These are phyloP conservation scores for Jacana jacana DNA, from an alignment of 2,113 vertebrate species.

Conservation along the genomic window DNA sequence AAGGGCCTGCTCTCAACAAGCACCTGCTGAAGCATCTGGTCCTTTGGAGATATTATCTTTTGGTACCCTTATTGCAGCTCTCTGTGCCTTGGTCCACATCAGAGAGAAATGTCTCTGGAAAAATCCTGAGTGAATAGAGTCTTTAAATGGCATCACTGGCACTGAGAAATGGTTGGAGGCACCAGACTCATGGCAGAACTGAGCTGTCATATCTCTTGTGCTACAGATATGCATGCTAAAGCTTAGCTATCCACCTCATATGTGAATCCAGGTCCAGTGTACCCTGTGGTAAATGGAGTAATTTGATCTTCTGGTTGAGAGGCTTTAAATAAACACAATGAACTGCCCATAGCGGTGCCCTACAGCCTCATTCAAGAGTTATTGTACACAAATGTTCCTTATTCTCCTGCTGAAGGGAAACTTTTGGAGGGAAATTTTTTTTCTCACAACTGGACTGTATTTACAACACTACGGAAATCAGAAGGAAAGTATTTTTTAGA, in stretches of 20 bases:
- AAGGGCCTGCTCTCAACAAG: no score
- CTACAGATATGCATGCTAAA: background rate
- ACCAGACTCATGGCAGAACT: background rate
- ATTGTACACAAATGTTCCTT: background rate
- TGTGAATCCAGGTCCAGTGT: background rate
- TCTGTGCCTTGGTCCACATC: background rate
- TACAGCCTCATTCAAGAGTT: background rate
- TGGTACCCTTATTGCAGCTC: background rate
- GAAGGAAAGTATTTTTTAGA: background rate
- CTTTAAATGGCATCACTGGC: background rate
- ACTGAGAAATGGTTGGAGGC: background rate
- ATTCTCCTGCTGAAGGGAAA: background rate
- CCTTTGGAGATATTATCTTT: background rate
- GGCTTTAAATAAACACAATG: background rate
- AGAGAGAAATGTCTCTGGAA: background rate
- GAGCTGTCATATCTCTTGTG: background rate
- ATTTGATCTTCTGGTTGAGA: background rate
- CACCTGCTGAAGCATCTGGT: background rate
- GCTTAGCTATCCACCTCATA: background rate
- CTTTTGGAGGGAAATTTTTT: background rate
- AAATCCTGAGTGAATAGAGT: background rate
- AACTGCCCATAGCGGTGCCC: background rate
- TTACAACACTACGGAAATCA: background rate
- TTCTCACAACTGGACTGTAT: background rate
- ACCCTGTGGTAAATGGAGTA: background rate